Base-by-base conservation (phyloP, 1,140 invertebrate genomes). In the Xylocopa sonorina region DNA sequence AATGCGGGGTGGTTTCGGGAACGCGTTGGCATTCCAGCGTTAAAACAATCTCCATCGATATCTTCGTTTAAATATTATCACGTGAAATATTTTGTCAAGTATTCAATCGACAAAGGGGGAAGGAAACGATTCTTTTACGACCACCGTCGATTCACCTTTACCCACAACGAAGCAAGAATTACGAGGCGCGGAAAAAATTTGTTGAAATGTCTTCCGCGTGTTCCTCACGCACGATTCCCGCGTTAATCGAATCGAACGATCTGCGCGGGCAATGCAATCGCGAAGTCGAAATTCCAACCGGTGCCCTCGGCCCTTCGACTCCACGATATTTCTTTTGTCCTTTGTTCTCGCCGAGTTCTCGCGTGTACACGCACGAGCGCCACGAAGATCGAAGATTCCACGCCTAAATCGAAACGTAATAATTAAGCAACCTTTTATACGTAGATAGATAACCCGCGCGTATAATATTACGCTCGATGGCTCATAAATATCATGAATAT, bases 401-500 rank as follows among this genome's bases (percentile, higher is more conserved):
- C 83, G 74, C 84, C 79, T 87, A 85, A n/a, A 89, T 88, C 81
- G 87, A 82, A 81, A 79, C 73, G 82, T 88, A 88, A 89, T 90
- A 87, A 90, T 89, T 88, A 89, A 89, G 80, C 64, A 63, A 21
- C 24, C 34, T 24, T 66, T 43, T 27, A 18, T 43, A 24, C 14
- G 7, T n/a, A 16, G 16, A 34, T 73, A 16, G 14, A 48, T 6
- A 7, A n/a, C 41, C 1, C 21, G n/a, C 24, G 2, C n/a, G 1
- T 55, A 6, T 9, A 18, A 29, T n/a, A 55, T 29, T 10, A 14
- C 34, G 41, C 16, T 21, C 16, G 24, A 55, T 27, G 34, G 14
- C 64, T 68, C 48, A 24, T 51, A 51, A 68, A 51, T 68, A 16
- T 34, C 7, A 14, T 10, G 32, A 29, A 24, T 38, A 24, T 41